Evolutionary conservation across 1,140 invertebrate species (phyloP).

Genomic region (Sitobion miscanthi): DNA sequence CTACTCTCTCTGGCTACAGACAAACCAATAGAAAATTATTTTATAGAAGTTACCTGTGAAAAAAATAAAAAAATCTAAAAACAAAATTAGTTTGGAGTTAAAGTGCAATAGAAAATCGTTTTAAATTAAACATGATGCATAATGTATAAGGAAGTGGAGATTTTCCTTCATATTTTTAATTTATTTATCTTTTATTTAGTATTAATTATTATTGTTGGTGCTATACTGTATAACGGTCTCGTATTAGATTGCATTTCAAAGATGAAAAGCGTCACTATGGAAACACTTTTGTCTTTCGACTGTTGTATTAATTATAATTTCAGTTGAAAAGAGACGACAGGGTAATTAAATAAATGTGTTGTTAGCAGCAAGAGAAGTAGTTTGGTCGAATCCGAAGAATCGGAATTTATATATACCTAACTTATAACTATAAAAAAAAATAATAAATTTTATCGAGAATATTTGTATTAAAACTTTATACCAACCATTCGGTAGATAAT

Average conservation of each 20-base stretch:
- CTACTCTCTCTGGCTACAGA: background rate
- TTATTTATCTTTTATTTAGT: background rate
- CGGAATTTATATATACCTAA: background rate
- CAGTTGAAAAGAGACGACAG: background rate
- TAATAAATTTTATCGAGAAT: background rate
- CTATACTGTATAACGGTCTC: background rate
- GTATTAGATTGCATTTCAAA: constrained; percentile 11
- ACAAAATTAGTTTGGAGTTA: accelerated
- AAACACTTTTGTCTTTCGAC: constrained; percentile 10
- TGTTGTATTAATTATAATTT: constrained; percentile 19
- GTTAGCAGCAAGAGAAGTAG: background rate
- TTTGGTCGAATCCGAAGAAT: background rate
- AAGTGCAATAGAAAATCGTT: background rate
- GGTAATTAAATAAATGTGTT: constrained; percentile 13
- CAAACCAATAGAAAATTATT: background rate
- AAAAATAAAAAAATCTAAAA: background rate
- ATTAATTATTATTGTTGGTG: background rate
- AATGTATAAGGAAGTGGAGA: background rate
- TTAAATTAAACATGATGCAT: background rate
- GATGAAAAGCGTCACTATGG: background rate
- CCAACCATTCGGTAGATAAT: background rate
- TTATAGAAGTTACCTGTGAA: background rate
- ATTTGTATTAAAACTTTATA: background rate
- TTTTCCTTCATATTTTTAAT: background rate
- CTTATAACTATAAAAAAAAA: background rate